phyloP scores from a whole-genome alignment of 2,888 invertebrate genomes.

The Hypomecis punctinalis region DNA sequence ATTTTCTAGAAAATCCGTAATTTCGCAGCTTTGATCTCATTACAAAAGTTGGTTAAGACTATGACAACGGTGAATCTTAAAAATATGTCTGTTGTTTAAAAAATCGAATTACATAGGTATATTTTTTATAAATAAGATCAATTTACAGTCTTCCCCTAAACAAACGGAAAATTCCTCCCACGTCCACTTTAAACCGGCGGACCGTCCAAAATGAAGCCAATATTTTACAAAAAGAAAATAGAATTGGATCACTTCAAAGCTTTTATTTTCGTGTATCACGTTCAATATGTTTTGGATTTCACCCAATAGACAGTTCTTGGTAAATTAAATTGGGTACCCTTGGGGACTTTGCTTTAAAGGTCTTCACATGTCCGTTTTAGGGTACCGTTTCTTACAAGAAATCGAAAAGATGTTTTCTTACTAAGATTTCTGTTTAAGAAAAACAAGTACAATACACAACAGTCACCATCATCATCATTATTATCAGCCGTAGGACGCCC shows the following conservation, averaged over 20 bases:
- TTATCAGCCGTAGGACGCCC: no score
- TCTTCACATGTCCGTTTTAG: slow-evolving; percentile 69
- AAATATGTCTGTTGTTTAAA: no score
- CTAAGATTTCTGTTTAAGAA: no score
- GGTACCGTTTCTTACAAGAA: slow-evolving; percentile 23
- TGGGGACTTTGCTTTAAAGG: slow-evolving; percentile 72
- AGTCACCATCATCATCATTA: no score
- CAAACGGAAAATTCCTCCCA: slow-evolving; percentile 20
- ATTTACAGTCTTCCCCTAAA: slow-evolving; percentile 12
- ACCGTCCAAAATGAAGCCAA: slow-evolving; percentile 64
- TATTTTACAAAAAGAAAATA: slow-evolving; percentile 57
- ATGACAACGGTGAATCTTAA: no score
- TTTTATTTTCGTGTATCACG: slow-evolving; percentile 61
- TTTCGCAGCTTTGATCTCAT: no score
- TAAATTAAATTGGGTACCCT: slow-evolving; percentile 80
- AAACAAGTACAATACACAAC: no score
- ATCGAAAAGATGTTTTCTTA: not conserved
- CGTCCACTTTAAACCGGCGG: slow-evolving; percentile 47
- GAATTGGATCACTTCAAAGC: slow-evolving; percentile 78
- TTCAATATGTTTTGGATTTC: slow-evolving; percentile 82
- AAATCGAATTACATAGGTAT: not conserved
- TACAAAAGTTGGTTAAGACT: no score
- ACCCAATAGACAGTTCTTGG: slow-evolving; percentile 72
- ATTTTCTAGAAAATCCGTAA: no score
- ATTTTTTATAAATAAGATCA: not conserved